A percentile compares a stretch with the other conserved stretches of the same genome.
Evolutionary conservation across 2,113 vertebrate genomes (phyloP).

Genomic region (Leptodactylus fuscus): DNA sequence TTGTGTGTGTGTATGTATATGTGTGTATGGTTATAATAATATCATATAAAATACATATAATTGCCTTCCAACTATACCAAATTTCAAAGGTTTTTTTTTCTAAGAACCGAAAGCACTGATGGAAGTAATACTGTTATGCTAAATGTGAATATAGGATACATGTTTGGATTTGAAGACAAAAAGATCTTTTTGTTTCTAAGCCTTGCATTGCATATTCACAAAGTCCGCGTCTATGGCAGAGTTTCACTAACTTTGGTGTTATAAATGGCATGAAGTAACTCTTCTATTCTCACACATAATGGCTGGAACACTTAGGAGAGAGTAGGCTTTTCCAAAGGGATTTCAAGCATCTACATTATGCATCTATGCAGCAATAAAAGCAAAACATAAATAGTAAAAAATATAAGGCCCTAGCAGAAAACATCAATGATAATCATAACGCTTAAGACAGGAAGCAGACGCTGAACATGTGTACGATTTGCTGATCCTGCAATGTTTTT

Average conservation of each 20-base stretch:
- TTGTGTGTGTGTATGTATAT: too few species aligned
- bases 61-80: too few species aligned
- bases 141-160: not conserved
- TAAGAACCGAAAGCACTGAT: not conserved
- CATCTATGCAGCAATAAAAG: not conserved
- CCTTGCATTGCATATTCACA: not conserved
- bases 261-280: not conserved
- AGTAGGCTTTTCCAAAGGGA: not conserved
- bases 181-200: not conserved
- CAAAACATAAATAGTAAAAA: conserved; percentile 8
- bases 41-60: too few species aligned
- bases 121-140: not conserved
- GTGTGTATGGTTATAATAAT: too few species aligned
- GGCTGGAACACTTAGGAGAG: not conserved
- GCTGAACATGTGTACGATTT: conserved; percentile 33
- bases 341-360: conserved; percentile 13
- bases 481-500: conserved; percentile 46
- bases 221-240: not conserved
- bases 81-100: too few species aligned
- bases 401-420: conserved; percentile 11
- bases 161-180: not conserved
- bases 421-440: conserved; percentile 39
- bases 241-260: not conserved
- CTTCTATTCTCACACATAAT: conserved; percentile 5
- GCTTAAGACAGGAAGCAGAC: conserved; percentile 36